Evolutionary conservation across 2,888 invertebrate species (phyloP).

Genomic region (Allolobophora icterica): DNA sequence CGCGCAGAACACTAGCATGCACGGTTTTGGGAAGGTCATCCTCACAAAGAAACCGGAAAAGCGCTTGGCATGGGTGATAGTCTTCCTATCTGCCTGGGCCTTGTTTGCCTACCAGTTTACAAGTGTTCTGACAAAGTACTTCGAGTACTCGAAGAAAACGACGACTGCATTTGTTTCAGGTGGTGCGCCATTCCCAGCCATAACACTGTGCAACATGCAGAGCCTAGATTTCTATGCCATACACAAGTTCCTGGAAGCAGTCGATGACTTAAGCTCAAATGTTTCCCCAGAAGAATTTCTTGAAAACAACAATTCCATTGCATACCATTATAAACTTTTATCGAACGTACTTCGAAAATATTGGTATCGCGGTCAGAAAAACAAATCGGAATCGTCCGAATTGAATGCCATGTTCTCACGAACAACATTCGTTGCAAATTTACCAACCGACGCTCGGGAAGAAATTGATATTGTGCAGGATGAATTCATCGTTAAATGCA

Average conservation of each 20-base stretch:
- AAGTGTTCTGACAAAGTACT: no score
- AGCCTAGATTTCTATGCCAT: slow-evolving; percentile 47
- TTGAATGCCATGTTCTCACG: slow-evolving; percentile 38
- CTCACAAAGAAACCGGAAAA: slow-evolving; percentile 11
- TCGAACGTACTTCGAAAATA: no score
- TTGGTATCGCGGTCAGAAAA: slow-evolving; percentile 27
- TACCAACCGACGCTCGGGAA: slow-evolving; percentile 37
- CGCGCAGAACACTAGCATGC: no score
- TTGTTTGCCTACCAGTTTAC: no score
- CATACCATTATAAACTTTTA: no score
- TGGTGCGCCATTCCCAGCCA: no score
- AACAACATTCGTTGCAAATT: slow-evolving; percentile 45
- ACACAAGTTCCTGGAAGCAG: slow-evolving; percentile 29
- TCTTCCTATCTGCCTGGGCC: no score
- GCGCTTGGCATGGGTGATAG: background rate
- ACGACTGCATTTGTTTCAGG: no score
- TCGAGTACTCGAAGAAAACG: no score
- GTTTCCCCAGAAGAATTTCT: background rate
- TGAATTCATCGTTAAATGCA: slow-evolving; percentile 46
- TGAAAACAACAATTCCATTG: slow-evolving; percentile 40
- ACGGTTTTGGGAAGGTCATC: background rate
- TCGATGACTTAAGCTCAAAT: background rate
- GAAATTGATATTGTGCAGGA: slow-evolving; percentile 43
- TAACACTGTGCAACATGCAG: no score
- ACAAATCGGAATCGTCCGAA: no score